These are phyloP conservation scores for Uloborus diversus DNA, from an alignment of 1,140 invertebrate genomes.

Conservation along the genomic window DNA sequence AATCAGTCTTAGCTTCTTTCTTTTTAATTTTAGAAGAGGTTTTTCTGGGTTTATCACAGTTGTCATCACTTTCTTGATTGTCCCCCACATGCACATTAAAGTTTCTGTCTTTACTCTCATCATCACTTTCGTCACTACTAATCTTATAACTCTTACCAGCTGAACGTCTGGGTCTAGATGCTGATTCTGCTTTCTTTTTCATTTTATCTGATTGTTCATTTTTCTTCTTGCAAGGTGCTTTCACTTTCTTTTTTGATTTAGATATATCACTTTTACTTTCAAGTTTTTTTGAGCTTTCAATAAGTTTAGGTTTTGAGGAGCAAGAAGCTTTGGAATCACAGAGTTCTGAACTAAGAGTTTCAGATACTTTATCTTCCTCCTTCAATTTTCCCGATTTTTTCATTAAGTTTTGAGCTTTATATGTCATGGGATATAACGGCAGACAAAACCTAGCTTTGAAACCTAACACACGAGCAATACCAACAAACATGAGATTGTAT, in stretches of 20 bases:
- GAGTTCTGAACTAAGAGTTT: too few relatives aligned
- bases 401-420: slow-evolving; percentile 55
- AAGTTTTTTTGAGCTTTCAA: slow-evolving; percentile 36
- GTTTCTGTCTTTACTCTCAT: slow-evolving; percentile 32
- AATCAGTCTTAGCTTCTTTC: too few relatives aligned
- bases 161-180: slow-evolving; percentile 64
- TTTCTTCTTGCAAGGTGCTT: slow-evolving; percentile 42
- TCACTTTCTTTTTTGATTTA: slow-evolving; percentile 10
- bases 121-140: slow-evolving; percentile 41
- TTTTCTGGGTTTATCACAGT: slow-evolving; percentile 61
- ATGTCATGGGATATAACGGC: slow-evolving; percentile 49
- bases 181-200: slow-evolving; percentile 62
- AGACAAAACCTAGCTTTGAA: slow-evolving; percentile 56
- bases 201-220: slow-evolving; percentile 19
- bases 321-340: too few relatives aligned
- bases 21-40: slow-evolving; percentile 57
- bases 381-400: slow-evolving; percentile 44
- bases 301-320: too few relatives aligned
- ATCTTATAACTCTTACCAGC: slow-evolving; percentile 43
- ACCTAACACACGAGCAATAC: slow-evolving; percentile 24
- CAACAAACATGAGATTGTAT: slow-evolving; percentile 46
- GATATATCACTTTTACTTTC: slow-evolving; percentile 32
- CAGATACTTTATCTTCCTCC: not conserved
- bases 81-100: slow-evolving; percentile 44
- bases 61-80: slow-evolving; percentile 31